Evolutionary conservation across 2,113 vertebrate genomes (phyloP).

Genomic region (Pithys albifrons): DNA sequence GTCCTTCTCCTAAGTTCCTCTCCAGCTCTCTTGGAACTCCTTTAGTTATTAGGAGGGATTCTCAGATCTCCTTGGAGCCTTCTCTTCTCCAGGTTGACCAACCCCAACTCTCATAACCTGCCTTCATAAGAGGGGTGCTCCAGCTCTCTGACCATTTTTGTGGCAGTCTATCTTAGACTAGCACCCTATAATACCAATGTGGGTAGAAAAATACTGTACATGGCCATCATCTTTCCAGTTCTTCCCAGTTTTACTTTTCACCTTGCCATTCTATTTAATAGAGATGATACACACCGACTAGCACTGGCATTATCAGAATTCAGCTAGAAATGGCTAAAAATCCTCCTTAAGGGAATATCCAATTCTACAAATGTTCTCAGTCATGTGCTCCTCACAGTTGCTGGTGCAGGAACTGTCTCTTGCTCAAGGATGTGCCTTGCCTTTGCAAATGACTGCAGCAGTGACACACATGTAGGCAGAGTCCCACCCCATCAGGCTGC

Average conservation of each 20-base stretch:
- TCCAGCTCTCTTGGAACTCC: neutral
- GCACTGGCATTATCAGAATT: rapidly evolving
- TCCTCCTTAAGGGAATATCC: neutral
- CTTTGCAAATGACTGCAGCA: neutral
- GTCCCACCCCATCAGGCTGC: neutral
- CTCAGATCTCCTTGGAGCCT: neutral
- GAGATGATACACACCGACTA: neutral
- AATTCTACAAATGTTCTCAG: neutral
- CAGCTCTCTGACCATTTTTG: neutral
- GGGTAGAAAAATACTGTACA: neutral
- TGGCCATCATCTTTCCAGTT: neutral
- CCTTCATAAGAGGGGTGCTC: neutral
- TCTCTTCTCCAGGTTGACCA: neutral
- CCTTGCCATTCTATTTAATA: neutral
- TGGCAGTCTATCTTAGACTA: neutral
- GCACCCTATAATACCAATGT: neutral
- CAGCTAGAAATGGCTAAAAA: neutral
- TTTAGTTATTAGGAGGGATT: neutral
- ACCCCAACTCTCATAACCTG: neutral
- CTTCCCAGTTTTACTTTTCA: neutral
- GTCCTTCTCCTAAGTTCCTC: rapidly evolving
- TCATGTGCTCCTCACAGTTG: neutral
- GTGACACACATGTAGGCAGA: neutral
- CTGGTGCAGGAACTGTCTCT: neutral
- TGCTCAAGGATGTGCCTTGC: neutral